phyloP scores from a whole-genome alignment of 2,797 vertebrate species.

The Hemibagrus guttatus region DNA sequence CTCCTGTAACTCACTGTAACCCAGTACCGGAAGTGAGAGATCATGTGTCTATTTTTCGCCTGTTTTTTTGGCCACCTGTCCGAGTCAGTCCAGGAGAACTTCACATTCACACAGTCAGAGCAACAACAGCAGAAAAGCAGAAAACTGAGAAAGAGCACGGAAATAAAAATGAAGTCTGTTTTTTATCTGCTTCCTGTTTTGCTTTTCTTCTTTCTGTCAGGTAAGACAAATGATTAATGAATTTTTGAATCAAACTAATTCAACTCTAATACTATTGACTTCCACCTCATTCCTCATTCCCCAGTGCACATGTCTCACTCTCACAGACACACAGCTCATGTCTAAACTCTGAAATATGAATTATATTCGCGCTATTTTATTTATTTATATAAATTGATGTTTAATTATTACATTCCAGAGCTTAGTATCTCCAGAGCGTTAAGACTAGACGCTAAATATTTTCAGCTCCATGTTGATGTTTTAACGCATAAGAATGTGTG shows the following conservation, averaged over 20 bases:
- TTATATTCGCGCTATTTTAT: background rate
- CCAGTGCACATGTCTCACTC: background rate
- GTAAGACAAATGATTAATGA: conserved; percentile 28
- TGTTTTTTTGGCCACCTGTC: conserved; percentile 69
- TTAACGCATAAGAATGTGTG: background rate
- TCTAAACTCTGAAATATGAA: background rate
- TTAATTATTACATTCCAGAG: background rate
- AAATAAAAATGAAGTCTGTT: conserved; percentile 38
- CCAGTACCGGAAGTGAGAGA: conserved; percentile 34
- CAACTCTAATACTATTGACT: background rate
- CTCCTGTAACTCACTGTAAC: conserved; percentile 6
- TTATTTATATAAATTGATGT: background rate
- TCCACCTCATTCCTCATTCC: background rate
- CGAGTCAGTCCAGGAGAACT: conserved; percentile 56
- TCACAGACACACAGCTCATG: background rate
- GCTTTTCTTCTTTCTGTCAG: conserved; percentile 42
- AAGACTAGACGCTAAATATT: background rate
- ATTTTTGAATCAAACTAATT: background rate
- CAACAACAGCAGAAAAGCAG: conserved; percentile 35
- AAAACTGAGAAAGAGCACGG: background rate
- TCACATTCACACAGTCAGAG: conserved; percentile 31
- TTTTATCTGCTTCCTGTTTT: conserved; percentile 28
- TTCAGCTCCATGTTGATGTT: background rate
- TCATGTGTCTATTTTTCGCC: conserved; percentile 66
- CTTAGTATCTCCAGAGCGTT: background rate